Evolutionary conservation across 2,888 invertebrate species (phyloP), one percentile per base, ranked within the genome.

Genomic region (Pollenia griseotomentosa): DNA sequence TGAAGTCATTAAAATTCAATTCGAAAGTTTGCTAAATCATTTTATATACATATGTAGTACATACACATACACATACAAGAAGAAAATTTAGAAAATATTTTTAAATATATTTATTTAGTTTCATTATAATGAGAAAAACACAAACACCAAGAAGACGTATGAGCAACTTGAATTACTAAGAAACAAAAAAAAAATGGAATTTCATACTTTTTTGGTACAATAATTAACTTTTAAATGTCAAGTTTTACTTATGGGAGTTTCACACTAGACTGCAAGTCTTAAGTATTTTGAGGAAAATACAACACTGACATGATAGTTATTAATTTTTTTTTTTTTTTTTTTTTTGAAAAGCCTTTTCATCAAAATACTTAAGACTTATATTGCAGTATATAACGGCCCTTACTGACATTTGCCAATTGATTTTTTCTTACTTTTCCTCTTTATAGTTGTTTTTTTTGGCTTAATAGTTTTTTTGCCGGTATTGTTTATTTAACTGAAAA

Each of bases 1-100:
- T 81, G 7, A 71, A 75, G 71, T 75, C 51, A 86, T 86, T 86
- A 83, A 83, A 83, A 80, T 83, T 83, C 66, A 73, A 83, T 77
- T 87, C 48, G 16, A 77, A 83, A 73, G 46, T 81, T 70, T 71
- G 70, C 57, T 51, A 44, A 81, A 85, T 68, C 19, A 68, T 59
- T 78, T 53, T 23, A 23, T 23, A 3, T 23, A 23, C 23, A 23
- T 23, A 23, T 23, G 23, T 16, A 14, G 59, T 16, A 42, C 12
- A n/a, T 3, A 33, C 55, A 42, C 12, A n/a, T 3, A 33, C 55
- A 63, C 46, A 61, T 16, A 81, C 5, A 53, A n/a, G 5, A 1
- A 71, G 42, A 23, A 10, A 46, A 16, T 63, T 6, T 11, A 46
- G 3, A 46, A 44, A 6, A 19, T 33, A 7, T 53, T 11, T 55